Evolutionary conservation across 2,888 invertebrate species (phyloP).

Genomic region (Lasioglossum marginatum): DNA sequence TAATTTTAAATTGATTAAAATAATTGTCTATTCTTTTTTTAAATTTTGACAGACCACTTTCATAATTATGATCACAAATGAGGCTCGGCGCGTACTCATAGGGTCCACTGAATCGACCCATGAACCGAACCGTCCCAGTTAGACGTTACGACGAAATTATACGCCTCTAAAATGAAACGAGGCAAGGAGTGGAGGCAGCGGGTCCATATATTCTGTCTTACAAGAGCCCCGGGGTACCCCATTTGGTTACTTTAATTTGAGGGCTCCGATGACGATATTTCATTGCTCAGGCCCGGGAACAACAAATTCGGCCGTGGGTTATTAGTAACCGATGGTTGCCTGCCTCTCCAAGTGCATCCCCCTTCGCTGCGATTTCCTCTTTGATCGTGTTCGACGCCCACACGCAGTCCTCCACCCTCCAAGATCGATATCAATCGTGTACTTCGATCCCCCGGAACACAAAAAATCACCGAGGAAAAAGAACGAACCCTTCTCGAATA

Average conservation of each 20-base stretch:
- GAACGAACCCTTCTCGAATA: background rate
- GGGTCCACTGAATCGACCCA: background rate
- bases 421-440: conserved; percentile 62
- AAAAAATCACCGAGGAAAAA: background rate
- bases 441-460: conserved; percentile 1
- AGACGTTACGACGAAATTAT: conserved; percentile 16
- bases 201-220: conserved; percentile 57
- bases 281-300: conserved; percentile 55
- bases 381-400: conserved; percentile 60
- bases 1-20: no score
- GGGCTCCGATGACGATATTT: conserved; percentile 72
- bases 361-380: conserved; percentile 31
- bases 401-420: conserved; percentile 58
- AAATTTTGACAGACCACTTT: no score
- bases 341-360: conserved; percentile 42
- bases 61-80: background rate
- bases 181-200: conserved; percentile 23
- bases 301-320: conserved; percentile 72
- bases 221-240: conserved; percentile 60
- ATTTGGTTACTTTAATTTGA: conserved; percentile 73
- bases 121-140: background rate
- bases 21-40: no score
- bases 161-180: conserved; percentile 14
- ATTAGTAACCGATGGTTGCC: conserved; percentile 66
- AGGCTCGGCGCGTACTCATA: background rate